Evolutionary conservation across 1,140 invertebrate genomes (phyloP).

Genomic region (silkworm (Bombyx mori)): ASM3026992v2 NC_085134.1:1749501-1750000

Average conservation of each 20-base stretch:
- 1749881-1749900: slow-evolving; percentile 15
- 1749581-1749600: too few species aligned
- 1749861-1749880: slow-evolving; percentile 26
- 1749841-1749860: slow-evolving; percentile 21
- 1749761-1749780: neutral
- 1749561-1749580: too few species aligned
- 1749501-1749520: too few species aligned
- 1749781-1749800: neutral
- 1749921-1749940: slow-evolving; percentile 14
- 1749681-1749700: neutral
- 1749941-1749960: slow-evolving; percentile 15
- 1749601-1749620: too few species aligned
- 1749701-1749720: neutral
- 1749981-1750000: too few species aligned
- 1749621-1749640: too few species aligned
- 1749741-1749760: neutral
- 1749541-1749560: too few species aligned
- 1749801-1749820: slow-evolving; percentile 12
- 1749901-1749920: slow-evolving; percentile 18
- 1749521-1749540: too few species aligned
- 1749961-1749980: slow-evolving; percentile 14
- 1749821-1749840: slow-evolving; percentile 21
- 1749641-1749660: too few species aligned
- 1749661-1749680: too few species aligned
- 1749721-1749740: neutral